Evolutionary conservation across 30 jellyfish, hydroid and myxozoan species (phyloP), one percentile per base, ranked within the genome.

Genomic region (Chrysaora quinquecirrha): DNA sequence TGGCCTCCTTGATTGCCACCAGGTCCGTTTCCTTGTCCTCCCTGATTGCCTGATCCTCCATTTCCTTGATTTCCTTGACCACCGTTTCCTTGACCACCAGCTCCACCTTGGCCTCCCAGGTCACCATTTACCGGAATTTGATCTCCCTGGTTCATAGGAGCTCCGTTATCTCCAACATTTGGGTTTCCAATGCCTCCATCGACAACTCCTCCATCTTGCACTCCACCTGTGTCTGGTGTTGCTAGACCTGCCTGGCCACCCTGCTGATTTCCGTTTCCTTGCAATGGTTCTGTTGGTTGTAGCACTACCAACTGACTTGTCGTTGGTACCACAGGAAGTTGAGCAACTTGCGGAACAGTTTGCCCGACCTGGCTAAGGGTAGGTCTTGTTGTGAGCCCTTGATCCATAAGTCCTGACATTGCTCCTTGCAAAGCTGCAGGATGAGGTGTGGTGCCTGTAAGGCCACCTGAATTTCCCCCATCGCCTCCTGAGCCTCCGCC

Each of bases 21-120:
- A 11, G 56, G 50, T 30, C 88, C 88, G 22, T 23, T 23, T n/a
- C 54, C 78, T 20, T 71, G 86, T 2, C 72, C 77, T 9, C 50
- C 78, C 14, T 34, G 46, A 19, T 25, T 35, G 25, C 64, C 77
- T 11, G 30, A 18, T 31, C 80, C 87, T 19, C 87, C 87, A 58
- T 77, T 27, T 28, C 71, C 33, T 0, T 52, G 27, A 29, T 65
- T 78, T 65, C 47, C 43, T 21, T 34, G 32, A 0, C 80, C 87
- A 30, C 93, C 93, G 22, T 29, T 23, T 11, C 43, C 76, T 3
- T 68, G 86, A 0, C 73, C 86, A 3, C 88, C 84, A 64, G 43
- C 72, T 2, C 83, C 87, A 3, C 50, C 83, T 31, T 12, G 28
- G 2, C 71, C 78, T 10, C 50, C 33, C 7, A 3, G 7, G 3